Percentiles rank a stretch among this genome's conserved stretches.
phyloP scores from a whole-genome alignment of 2,797 vertebrate genomes.

The Microchirus variegatus region DNA sequence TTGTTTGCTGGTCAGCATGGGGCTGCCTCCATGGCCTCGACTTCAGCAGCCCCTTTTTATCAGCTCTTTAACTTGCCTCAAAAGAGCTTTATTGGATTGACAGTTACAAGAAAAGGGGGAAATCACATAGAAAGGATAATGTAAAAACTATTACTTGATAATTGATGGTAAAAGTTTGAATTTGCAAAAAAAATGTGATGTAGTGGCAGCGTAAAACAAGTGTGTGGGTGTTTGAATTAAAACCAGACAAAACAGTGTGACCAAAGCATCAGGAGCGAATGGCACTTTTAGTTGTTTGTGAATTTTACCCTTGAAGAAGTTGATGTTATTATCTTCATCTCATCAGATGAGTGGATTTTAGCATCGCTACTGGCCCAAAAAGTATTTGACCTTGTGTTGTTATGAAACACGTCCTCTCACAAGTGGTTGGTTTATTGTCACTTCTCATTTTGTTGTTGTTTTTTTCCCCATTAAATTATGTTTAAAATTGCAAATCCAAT shows the following conservation, averaged over 20 bases:
- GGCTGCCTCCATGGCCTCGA: slow-evolving; percentile 69
- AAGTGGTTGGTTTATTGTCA: slow-evolving; percentile 12
- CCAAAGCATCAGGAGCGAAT: slow-evolving; percentile 26
- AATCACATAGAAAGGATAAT: slow-evolving; percentile 64
- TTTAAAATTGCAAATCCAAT: not conserved
- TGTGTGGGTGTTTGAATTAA: slow-evolving; percentile 47
- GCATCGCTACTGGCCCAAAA: not conserved
- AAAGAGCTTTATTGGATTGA: slow-evolving; percentile 74
- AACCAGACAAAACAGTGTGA: slow-evolving; percentile 18
- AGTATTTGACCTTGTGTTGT: slow-evolving; percentile 35
- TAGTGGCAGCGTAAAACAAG: slow-evolving; percentile 6
- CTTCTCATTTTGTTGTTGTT: slow-evolving; percentile 1
- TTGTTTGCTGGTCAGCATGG: slow-evolving; percentile 84
- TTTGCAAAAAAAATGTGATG: slow-evolving; percentile 1
- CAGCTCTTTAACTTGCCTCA: slow-evolving; percentile 70
- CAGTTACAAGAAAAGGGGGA: slow-evolving; percentile 76
- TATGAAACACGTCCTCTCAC: slow-evolving; percentile 30
- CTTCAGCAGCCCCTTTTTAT: slow-evolving; percentile 66
- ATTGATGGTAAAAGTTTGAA: slow-evolving; percentile 18
- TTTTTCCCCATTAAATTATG: slow-evolving; percentile 6
- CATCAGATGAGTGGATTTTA: slow-evolving; percentile 26
- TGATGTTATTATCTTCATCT: slow-evolving; percentile 8
- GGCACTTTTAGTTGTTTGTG: slow-evolving; percentile 35
- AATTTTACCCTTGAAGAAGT: slow-evolving; percentile 31
- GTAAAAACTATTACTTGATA: slow-evolving; percentile 72